Base-by-base conservation (phyloP, 2,888 invertebrate genomes). In the Deilephila porcellus region DNA sequence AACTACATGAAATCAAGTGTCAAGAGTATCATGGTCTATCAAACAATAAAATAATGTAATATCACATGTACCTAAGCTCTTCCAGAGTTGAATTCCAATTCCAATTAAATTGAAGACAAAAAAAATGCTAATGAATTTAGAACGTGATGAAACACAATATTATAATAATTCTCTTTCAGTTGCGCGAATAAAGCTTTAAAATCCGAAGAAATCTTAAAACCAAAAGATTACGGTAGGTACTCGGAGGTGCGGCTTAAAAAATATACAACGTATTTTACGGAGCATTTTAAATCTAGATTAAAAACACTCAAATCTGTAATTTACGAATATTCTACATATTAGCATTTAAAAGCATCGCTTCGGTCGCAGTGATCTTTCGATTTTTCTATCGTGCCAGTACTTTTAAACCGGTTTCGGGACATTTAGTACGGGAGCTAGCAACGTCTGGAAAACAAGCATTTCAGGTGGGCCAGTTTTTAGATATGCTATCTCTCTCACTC, bases 221-320 rank as follows among this genome's bases (percentile, higher is more conserved):
- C 52, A 52, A 25, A 45, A 52, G 64, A 64, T 64, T 52, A 52
- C 67, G 25, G 67, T 67, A 67, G 25, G 67, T 67, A 67, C 67
- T 45, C 25, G 25, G 52, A 67, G 67, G 20, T 64, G 67, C 52
- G 52, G 25, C 14, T 17, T 52, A 45, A 52, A 64, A 64, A 67
- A 45, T 67, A 52, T 29, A 14, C 29, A 45, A 17, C 52, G 20
- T 7, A 14, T 67, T 67, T 67, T 25, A 67, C 14, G 25, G 29
- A 67, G 6, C 67, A 25, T 67, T 67, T 52, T 67, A 45, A 45
- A 67, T 17, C 17, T 29, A 17, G 14, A 67, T 67, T 67, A 63
- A 37, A 52, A 8, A 67, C 25, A 52, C 17, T 45, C 25, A 67
- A 67, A 25, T 14, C 8, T 45, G 14, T 60, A 14, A 64, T 37